phyloP scores from a whole-genome alignment of 1,140 invertebrate species.

The Tribolium castaneum region DNA sequence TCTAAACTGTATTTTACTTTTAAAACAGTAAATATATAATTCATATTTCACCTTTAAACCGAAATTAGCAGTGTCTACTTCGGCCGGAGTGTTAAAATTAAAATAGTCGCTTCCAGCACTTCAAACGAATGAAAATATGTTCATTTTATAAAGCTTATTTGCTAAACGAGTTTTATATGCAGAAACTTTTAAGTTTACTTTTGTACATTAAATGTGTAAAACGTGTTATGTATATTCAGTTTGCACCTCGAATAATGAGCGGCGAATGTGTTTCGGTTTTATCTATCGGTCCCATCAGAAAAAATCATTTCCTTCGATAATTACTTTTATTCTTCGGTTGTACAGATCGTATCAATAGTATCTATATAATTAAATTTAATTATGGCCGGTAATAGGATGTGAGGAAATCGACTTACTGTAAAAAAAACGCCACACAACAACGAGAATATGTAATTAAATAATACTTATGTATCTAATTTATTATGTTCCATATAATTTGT shows the following conservation, averaged over 20 bases:
- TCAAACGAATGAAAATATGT: constrained; percentile 42
- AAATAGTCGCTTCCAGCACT: constrained; percentile 37
- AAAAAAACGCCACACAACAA: constrained; percentile 35
- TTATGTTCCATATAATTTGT: constrained; percentile 61
- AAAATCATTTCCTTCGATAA: constrained; percentile 43
- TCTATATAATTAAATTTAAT: constrained; percentile 48
- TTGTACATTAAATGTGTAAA: constrained; percentile 46
- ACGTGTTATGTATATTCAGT: constrained; percentile 47
- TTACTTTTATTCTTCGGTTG: constrained; percentile 41
- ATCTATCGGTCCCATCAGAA: constrained; percentile 27
- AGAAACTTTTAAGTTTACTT: constrained; percentile 47
- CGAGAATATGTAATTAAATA: constrained; percentile 59
- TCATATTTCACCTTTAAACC: constrained; percentile 42
- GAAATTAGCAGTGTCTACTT: constrained; percentile 43
- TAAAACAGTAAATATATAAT: constrained; percentile 34
- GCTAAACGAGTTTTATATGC: constrained; percentile 47
- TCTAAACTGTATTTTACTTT: constrained; percentile 28
- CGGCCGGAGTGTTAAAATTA: constrained; percentile 45
- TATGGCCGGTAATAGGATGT: constrained; percentile 47
- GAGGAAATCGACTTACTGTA: constrained; percentile 47
- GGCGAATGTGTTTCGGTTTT: background rate
- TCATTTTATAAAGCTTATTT: constrained; percentile 45
- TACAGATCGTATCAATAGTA: constrained; percentile 43
- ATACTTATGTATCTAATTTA: constrained; percentile 62
- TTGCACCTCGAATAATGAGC: constrained; percentile 38